These are phyloP conservation scores for Amblyopsis hoosieri DNA, from an alignment of 2,797 vertebrate species.

Conservation along the genomic window DNA sequence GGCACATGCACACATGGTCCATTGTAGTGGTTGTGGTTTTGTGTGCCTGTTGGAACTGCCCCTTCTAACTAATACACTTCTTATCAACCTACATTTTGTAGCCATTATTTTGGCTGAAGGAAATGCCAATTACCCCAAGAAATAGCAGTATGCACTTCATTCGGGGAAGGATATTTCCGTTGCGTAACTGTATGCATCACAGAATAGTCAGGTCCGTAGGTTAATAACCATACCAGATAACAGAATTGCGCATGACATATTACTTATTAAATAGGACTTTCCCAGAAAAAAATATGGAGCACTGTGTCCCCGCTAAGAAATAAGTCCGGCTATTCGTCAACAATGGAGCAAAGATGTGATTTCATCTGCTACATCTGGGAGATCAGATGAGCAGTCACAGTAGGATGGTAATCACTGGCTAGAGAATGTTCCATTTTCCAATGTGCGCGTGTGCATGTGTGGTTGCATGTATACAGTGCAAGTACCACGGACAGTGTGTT, in stretches of 20 bases:
- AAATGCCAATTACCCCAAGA: too few relatives aligned
- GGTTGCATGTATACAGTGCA: background rate
- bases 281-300: background rate
- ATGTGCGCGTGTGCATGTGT: background rate
- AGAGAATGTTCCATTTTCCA: slow-evolving; percentile 2
- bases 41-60: too few relatives aligned
- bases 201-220: background rate
- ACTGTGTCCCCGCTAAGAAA: slow-evolving; percentile 7
- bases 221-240: background rate
- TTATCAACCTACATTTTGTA: too few relatives aligned
- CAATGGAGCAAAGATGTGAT: slow-evolving; percentile 9
- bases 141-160: too few relatives aligned
- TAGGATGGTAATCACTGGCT: background rate
- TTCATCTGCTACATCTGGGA: slow-evolving; percentile 8
- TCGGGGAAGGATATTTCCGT: too few relatives aligned
- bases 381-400: slow-evolving; percentile 13
- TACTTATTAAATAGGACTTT: slow-evolving; percentile 8
- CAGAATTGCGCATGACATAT: background rate
- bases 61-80: too few relatives aligned
- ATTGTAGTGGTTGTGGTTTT: too few relatives aligned
- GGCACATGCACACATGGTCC: too few relatives aligned
- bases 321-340: background rate
- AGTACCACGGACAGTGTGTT: background rate
- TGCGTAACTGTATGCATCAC: background rate
- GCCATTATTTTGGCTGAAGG: too few relatives aligned